Base-by-base conservation (phyloP, 2,113 vertebrate species). In the Melanerpes aurifrons region DNA sequence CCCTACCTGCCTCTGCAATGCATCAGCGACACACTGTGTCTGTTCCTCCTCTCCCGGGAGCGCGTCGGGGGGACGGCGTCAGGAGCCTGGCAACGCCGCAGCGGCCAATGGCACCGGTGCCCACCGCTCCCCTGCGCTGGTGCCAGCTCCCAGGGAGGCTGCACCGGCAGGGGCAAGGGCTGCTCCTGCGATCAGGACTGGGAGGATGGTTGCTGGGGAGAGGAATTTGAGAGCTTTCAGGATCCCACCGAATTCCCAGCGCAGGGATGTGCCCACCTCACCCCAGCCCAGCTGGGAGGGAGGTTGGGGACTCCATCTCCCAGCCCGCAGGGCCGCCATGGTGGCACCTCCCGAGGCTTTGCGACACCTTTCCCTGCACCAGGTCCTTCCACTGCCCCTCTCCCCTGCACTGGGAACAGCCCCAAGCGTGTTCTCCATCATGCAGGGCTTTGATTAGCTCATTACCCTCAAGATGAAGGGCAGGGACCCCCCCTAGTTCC, bases 351-450 rank as follows among this genome's bases (percentile, higher is more conserved):
- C 29, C 8, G 7, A 6, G 28, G 31, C 19, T 71, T 43, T 50
- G 28, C 57, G 3, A 31, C 1, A 0, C 32, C 3, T 14, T n/a
- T 7, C 64, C 21, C 18, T 13, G 19, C 18, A 29, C 20, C 4
- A 0, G 8, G 15, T 8, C 35, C 35, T 32, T 66, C 15, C 24
- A 15, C n/a, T 20, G 31, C 21, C 37, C 31, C 50, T 2, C 0
- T 13, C n/a, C n/a, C 56, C 43, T 3, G 16, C 7, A 16, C 14
- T 1, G 1, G 45, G 17, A 47, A 48, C 22, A 6, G 19, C 14
- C 63, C 58, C 37, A 29, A 24, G n/a, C 0, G 0, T 7, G 0
- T 48, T 48, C 40, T n/a, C 32, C 59, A 32, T 29, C 61, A 4
- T 1, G 7, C 29, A 9, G 67, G 59, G 35, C 11, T 8, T 50